Evolutionary conservation across 2,797 vertebrate species (phyloP).

Genomic region (Nyctalus aviator): DNA sequence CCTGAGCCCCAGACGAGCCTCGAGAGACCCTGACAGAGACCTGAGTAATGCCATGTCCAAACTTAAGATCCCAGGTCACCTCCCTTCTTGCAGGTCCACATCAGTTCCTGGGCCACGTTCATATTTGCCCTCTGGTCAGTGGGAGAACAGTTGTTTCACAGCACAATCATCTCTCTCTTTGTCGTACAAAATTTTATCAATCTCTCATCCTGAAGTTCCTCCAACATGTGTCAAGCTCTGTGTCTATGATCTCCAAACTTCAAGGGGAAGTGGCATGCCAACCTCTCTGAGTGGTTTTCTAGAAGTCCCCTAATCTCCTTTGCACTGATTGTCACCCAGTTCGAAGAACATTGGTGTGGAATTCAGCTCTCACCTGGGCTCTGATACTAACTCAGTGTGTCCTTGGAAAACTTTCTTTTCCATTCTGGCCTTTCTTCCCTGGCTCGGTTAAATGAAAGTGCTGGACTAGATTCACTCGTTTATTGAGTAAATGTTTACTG

Average conservation of each 20-base stretch:
- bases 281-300: not conserved
- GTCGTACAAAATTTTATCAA: not conserved
- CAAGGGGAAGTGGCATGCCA: not conserved
- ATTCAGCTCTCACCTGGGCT: slow-evolving; percentile 15
- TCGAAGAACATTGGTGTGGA: not conserved
- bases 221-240: not conserved
- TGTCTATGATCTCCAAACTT: not conserved
- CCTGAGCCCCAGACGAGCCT: not conserved
- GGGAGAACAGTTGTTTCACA: not conserved
- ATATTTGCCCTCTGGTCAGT: not conserved
- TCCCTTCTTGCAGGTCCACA: slow-evolving; percentile 20
- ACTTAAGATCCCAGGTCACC: not conserved
- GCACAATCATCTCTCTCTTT: not conserved
- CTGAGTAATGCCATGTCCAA: not conserved
- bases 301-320: not conserved
- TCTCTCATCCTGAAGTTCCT: slow-evolving; percentile 30
- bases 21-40: not conserved
- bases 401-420: slow-evolving; percentile 14
- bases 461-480: not conserved
- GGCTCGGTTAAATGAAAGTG: not conserved
- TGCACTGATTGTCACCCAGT: not conserved
- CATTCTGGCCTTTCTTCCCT: not conserved
- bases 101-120: not conserved
- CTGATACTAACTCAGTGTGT: not conserved
- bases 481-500: not conserved